Evolutionary conservation across 2,888 invertebrate genomes (phyloP).

Genomic region (Gibbula magus): DNA sequence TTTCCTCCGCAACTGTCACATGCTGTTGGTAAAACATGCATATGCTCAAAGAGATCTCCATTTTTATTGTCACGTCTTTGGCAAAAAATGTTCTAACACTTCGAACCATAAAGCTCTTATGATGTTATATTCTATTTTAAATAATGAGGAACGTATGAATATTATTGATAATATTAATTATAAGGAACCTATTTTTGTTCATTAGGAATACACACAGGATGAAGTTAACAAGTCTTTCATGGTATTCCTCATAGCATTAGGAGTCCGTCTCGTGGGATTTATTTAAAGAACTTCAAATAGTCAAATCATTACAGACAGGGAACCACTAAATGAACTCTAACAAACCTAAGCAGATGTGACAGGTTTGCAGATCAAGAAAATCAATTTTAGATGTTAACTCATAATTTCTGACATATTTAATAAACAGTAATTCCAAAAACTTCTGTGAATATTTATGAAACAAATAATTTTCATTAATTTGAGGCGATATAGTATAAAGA

Average conservation of each 20-base stretch:
- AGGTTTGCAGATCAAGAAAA: neutral
- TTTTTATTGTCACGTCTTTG: no score
- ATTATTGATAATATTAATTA: neutral
- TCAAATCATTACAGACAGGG: neutral
- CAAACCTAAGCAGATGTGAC: neutral
- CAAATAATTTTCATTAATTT: no score
- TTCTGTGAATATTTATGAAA: no score
- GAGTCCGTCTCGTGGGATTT: neutral
- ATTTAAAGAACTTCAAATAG: neutral
- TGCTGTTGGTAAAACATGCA: no score
- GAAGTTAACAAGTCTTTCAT: neutral
- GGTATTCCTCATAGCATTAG: neutral
- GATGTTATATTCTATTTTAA: neutral
- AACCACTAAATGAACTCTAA: neutral
- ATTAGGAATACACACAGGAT: neutral
- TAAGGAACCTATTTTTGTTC: neutral
- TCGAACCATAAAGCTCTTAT: neutral
- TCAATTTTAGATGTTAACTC: no score
- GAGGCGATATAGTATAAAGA: no score
- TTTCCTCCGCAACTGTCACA: no score
- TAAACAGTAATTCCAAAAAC: no score
- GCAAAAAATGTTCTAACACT: no score
- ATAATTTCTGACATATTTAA: no score
- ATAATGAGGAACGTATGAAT: neutral
- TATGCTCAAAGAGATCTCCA: no score